Conservation (phyloP, 2,113 vertebrate species). For the Lepidothrix coronata region DNA sequence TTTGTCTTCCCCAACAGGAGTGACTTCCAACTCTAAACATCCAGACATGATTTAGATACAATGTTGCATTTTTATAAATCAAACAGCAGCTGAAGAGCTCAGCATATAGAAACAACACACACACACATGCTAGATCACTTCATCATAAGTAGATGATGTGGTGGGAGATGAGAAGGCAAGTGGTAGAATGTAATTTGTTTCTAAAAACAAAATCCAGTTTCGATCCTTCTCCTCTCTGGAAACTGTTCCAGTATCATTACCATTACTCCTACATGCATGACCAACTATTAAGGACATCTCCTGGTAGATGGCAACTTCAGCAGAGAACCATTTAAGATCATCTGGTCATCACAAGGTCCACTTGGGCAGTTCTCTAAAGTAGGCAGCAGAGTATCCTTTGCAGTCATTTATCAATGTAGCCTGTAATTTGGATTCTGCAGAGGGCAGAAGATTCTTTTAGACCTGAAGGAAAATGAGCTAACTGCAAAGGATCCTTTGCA, state of each 20-base stretch:
- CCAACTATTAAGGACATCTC: neutral
- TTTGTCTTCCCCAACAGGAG: neutral
- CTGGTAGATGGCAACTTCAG: neutral
- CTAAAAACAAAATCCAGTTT: neutral
- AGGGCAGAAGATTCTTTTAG: too few species aligned
- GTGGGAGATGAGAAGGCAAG: neutral
- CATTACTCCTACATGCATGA: neutral
- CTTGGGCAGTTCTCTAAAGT: neutral
- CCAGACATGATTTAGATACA: neutral
- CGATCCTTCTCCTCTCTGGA: neutral
- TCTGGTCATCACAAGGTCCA: neutral
- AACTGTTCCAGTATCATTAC: neutral
- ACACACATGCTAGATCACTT: neutral
- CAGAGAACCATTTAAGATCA: neutral
- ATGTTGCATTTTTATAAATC: neutral
- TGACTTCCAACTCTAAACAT: neutral
- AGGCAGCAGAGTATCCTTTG: neutral
- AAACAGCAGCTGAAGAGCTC: neutral
- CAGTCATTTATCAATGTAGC: neutral
- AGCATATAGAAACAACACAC: neutral
- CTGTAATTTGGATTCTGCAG: too few species aligned
- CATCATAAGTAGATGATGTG: neutral
- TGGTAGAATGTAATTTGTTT: neutral
- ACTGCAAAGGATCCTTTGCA: neutral
- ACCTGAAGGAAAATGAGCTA: too few species aligned